Evolutionary conservation across 92 coral and sea anemone genomes (phyloP).

Genomic region (Porites rus): DNA sequence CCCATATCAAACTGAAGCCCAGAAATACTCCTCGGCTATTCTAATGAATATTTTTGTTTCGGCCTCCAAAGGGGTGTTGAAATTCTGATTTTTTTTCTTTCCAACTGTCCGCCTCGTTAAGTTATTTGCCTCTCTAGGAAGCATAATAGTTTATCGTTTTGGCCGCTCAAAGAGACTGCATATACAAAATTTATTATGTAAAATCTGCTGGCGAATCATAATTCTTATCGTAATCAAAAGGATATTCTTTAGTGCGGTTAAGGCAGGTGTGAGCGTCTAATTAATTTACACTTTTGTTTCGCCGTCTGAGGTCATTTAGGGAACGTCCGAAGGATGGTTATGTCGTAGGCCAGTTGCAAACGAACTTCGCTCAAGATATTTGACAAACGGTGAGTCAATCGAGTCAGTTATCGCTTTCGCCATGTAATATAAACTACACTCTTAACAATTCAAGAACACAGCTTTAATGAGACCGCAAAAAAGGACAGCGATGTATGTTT

Average conservation of each 20-base stretch:
- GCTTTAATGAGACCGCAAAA: background rate
- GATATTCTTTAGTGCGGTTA: background rate
- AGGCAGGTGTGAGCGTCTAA: slow-evolving; percentile 16
- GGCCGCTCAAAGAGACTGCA: slow-evolving; percentile 20
- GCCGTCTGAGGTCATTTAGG: slow-evolving; percentile 6
- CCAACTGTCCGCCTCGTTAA: background rate
- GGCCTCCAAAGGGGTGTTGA: background rate
- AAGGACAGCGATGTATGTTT: background rate
- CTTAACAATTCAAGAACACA: background rate
- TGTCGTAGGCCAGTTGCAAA: slow-evolving; percentile 6
- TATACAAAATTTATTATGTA: background rate
- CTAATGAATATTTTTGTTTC: background rate
- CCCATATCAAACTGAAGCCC: background rate
- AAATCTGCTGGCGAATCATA: slow-evolving; percentile 30
- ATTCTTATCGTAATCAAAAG: slow-evolving; percentile 17
- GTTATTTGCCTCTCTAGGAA: background rate
- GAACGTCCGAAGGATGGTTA: background rate
- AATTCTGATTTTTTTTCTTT: background rate
- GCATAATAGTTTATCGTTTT: background rate
- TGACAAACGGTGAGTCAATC: background rate
- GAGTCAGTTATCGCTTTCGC: background rate
- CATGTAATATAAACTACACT: slow-evolving; percentile 8
- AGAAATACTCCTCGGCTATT: background rate
- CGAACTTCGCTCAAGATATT: background rate
- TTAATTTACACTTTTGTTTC: slow-evolving; percentile 33